phyloP scores from a whole-genome alignment of 2,888 invertebrate species.

The Clistopyga incitator region DNA sequence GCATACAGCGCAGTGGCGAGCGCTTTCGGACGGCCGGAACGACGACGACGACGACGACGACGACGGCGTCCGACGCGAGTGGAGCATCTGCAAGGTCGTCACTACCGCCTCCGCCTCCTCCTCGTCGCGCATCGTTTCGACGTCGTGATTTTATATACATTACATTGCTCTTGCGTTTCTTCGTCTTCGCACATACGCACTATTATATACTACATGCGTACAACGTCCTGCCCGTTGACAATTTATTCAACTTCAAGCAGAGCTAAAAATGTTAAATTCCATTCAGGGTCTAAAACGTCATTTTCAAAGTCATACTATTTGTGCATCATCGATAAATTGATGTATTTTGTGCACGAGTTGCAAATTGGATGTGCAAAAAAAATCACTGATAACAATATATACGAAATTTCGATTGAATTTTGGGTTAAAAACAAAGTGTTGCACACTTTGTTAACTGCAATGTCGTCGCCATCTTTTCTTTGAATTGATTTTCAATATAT shows the following conservation, averaged over 20 bases:
- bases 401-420: too few relatives aligned
- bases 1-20: slow-evolving; percentile 42
- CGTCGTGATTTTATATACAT: slow-evolving; percentile 36
- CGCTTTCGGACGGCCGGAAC: slow-evolving; percentile 46
- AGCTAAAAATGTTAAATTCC: not conserved
- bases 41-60: slow-evolving; percentile 62
- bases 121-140: slow-evolving; percentile 21
- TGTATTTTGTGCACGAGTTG: too few relatives aligned
- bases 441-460: too few relatives aligned
- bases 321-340: too few relatives aligned
- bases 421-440: too few relatives aligned
- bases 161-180: slow-evolving; percentile 22
- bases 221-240: not conserved
- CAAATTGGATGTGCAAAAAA: too few relatives aligned
- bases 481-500: too few relatives aligned
- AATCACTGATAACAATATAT: too few relatives aligned
- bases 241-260: not conserved
- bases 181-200: slow-evolving; percentile 35
- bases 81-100: slow-evolving; percentile 41
- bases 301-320: too few relatives aligned
- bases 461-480: too few relatives aligned
- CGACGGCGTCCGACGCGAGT: slow-evolving; percentile 33
- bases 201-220: not conserved
- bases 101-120: slow-evolving; percentile 36
- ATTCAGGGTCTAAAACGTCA: too few relatives aligned